Base-by-base conservation (phyloP, 2,797 vertebrate species). In the Gymnoscopelus microlampas region DNA sequence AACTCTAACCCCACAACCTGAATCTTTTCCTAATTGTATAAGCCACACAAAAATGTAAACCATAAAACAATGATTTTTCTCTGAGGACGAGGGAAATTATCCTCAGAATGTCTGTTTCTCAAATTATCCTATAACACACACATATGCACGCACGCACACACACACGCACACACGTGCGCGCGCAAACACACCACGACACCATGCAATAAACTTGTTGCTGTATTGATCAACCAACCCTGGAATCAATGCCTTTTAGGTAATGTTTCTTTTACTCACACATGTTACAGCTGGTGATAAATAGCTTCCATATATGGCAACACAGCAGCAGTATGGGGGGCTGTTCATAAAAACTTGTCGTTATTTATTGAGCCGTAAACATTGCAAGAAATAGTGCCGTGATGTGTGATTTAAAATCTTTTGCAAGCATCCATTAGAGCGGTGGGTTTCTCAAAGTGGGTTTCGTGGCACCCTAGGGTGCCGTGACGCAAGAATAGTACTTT, bases 191-290 rank as follows among this genome's bases (percentile, higher is more conserved):
- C 14, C 61, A 26, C n/a, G 78, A 5, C 11, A 8, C 29, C 53
- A 12, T 60, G 68, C 66, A 73, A 72, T 78, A 53, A 76, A 82
- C 63, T 63, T 77, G 71, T 74, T 77, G 68, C 60, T 11, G 13
- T 71, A 78, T 83, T 77, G 78, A 87, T 81, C 60, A 78, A 54
- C 53, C 14, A 53, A 48, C 71, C 14, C 58, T 35, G 44, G 59
- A 77, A 73, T 79, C 71, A 61, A 74, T 77, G 53, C 44, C 24
- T 68, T 71, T 56, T 60, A 79, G 60, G 58, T 64, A 51, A 76
- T 68, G 26, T 35, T 19, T 61, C 54, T 71, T 66, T 79, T 73
- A 65, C 63, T 82, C 9, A 78, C 61, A 73, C n/a, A 11, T 77
- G 64, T 70, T 53, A 51, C n/a, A 60, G 56, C 63, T 50, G 6